Evolutionary conservation across 2,797 vertebrate genomes (phyloP).

Genomic region (Microctenopoma lineatum): DNA sequence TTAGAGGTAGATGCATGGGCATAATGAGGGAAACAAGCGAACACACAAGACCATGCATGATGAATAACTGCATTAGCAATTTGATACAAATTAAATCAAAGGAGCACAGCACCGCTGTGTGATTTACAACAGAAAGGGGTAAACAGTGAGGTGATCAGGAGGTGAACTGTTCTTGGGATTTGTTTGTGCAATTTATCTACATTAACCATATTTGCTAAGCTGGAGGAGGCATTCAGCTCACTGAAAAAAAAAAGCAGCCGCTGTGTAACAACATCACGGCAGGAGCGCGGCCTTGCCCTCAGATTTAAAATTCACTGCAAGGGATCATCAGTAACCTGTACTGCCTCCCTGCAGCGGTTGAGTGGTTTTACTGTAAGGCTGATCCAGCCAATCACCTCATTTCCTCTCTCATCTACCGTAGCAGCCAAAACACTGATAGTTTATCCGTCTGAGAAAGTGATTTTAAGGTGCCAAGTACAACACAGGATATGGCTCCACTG

Average conservation of each 20-base stretch:
- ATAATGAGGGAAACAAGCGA: conserved; percentile 72
- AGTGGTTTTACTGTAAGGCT: conserved; percentile 74
- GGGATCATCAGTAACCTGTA: conserved; percentile 55
- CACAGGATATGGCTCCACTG: conserved; percentile 62
- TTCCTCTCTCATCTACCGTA: conserved; percentile 64
- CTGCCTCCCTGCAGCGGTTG: conserved; percentile 58
- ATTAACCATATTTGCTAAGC: conserved; percentile 38
- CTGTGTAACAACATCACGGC: conserved; percentile 44
- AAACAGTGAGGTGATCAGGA: conserved; percentile 64
- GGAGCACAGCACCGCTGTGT: conserved; percentile 56
- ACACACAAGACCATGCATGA: conserved; percentile 61
- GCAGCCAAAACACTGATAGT: conserved; percentile 61
- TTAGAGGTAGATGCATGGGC: conserved; percentile 67
- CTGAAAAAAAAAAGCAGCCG: conserved; percentile 45
- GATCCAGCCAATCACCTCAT: conserved; percentile 73
- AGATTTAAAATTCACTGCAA: conserved; percentile 47
- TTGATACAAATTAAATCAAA: conserved; percentile 79
- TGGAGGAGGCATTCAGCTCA: conserved; percentile 37
- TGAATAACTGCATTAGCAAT: conserved; percentile 75
- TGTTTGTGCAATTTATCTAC: conserved; percentile 50
- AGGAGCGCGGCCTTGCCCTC: conserved; percentile 40
- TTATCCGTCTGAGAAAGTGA: conserved; percentile 66
- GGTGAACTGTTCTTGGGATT: conserved; percentile 59
- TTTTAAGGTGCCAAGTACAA: conserved; percentile 68
- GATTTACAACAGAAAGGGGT: conserved; percentile 60